These are phyloP conservation scores for Thecocarcelia acutangulata DNA, from an alignment of 2,888 invertebrate species.

Conservation along the genomic window DNA sequence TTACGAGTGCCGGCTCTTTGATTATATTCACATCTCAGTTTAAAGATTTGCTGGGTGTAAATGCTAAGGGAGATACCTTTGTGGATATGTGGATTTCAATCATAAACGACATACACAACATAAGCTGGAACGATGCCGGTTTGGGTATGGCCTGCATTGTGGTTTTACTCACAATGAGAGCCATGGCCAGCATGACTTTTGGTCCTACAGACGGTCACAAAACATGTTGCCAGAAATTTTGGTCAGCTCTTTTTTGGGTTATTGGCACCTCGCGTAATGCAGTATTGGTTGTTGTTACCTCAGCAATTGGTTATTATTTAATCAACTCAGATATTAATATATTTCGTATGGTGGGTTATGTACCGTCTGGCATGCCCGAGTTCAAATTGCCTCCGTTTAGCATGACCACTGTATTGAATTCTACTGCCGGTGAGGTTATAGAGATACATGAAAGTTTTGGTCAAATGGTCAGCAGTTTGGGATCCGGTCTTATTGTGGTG, in stretches of 20 bases:
- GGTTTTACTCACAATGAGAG: slow-evolving; percentile 88
- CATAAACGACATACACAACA: slow-evolving; percentile 85
- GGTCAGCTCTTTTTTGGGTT: slow-evolving; percentile 88
- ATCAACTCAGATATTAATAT: slow-evolving; percentile 82
- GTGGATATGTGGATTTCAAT: slow-evolving; percentile 90
- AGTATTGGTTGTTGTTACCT: slow-evolving; percentile 89
- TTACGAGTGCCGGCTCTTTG: slow-evolving; percentile 94
- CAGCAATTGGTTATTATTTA: slow-evolving; percentile 85
- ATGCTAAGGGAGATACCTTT: slow-evolving; percentile 89
- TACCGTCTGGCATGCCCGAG: slow-evolving; percentile 88
- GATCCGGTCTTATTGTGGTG: slow-evolving; percentile 92
- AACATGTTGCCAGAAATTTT: slow-evolving; percentile 83
- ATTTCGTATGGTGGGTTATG: slow-evolving; percentile 87
- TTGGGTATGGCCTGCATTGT: slow-evolving; percentile 89
- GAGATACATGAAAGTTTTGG: slow-evolving; percentile 82
- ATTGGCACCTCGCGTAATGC: slow-evolving; percentile 92
- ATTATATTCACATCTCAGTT: slow-evolving; percentile 94
- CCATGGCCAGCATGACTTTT: slow-evolving; percentile 86
- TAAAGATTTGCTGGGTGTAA: slow-evolving; percentile 90
- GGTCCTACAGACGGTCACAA: slow-evolving; percentile 83
- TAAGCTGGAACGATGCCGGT: slow-evolving; percentile 88
- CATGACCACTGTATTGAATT: slow-evolving; percentile 83
- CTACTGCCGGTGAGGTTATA: slow-evolving; percentile 81
- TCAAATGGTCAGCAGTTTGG: slow-evolving; percentile 90
- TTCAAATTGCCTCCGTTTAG: slow-evolving; percentile 87